Percentiles rank a stretch among this genome's conserved stretches.
These are phyloP conservation scores for Gorsachius goisagi DNA, from an alignment of 2,113 vertebrate species.

Conservation along the genomic window DNA sequence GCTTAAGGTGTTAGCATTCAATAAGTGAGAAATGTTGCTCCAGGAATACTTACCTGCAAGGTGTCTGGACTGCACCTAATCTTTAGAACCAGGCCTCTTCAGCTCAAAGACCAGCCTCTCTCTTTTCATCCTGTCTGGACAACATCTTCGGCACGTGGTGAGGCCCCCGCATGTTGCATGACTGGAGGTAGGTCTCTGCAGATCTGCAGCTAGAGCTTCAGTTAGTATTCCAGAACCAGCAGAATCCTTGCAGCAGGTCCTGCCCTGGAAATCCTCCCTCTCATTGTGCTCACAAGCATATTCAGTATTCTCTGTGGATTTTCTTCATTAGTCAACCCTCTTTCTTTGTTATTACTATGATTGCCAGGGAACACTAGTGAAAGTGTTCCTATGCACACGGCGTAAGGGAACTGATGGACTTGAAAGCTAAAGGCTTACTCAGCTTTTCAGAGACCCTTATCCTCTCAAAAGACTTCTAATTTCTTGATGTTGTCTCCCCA, in stretches of 20 bases:
- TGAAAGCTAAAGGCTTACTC: neutral
- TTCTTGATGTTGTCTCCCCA: neutral
- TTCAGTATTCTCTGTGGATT: neutral
- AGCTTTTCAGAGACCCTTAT: neutral
- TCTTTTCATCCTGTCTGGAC: neutral
- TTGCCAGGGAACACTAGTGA: neutral
- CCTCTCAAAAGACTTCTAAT: neutral
- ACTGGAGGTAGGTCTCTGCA: neutral
- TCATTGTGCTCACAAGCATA: neutral
- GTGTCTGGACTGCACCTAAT: neutral
- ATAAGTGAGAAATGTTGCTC: neutral
- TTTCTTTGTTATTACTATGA: neutral
- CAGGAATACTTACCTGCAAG: neutral
- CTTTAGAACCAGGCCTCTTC: neutral
- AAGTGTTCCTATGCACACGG: neutral
- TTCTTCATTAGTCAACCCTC: neutral
- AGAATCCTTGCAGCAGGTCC: neutral
- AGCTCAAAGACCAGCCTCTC: neutral
- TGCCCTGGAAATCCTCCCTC: neutral
- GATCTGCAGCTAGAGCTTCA: neutral
- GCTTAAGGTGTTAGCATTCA: neutral
- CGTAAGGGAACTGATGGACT: neutral
- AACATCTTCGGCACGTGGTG: neutral
- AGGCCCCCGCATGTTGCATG: accelerated
- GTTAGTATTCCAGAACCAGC: neutral